Evolutionary conservation across 2,888 invertebrate species (phyloP).

Genomic region (Campoplex nolae): DNA sequence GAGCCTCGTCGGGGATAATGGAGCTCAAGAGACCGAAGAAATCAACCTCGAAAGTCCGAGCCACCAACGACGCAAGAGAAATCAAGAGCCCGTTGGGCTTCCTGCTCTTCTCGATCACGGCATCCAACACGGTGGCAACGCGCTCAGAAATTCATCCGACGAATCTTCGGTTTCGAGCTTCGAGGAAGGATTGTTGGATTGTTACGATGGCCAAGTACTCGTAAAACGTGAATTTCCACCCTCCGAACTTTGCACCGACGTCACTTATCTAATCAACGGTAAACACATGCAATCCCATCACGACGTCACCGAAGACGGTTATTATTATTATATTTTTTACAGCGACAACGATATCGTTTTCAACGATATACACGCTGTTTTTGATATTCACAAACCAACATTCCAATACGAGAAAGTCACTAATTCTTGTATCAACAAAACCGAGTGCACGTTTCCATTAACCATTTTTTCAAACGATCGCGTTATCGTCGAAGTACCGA

Average conservation of each 20-base stretch:
- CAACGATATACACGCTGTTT: conserved; percentile 93
- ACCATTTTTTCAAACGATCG: conserved; percentile 91
- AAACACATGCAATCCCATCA: conserved; percentile 90
- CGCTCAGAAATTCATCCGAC: conserved; percentile 87
- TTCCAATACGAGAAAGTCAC: conserved; percentile 91
- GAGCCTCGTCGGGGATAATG: conserved; percentile 37
- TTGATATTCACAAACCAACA: conserved; percentile 94
- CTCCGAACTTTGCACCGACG: conserved; percentile 89
- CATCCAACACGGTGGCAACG: conserved; percentile 91
- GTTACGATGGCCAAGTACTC: conserved; percentile 92
- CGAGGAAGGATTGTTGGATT: conserved; percentile 90
- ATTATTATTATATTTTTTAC: conserved; percentile 96
- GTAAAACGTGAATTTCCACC: conserved; percentile 90
- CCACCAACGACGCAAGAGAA: conserved; percentile 71
- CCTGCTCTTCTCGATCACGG: conserved; percentile 88
- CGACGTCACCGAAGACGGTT: conserved; percentile 91
- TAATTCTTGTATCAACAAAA: conserved; percentile 91
- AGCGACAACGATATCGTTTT: conserved; percentile 93
- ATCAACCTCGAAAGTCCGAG: conserved; percentile 41
- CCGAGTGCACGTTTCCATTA: conserved; percentile 91
- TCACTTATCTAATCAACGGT: conserved; percentile 89
- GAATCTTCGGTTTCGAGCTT: conserved; percentile 93
- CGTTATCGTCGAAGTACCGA: conserved; percentile 94
- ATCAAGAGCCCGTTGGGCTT: conserved; percentile 73
- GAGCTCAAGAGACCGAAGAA: conserved; percentile 63